Evolutionary conservation across 2,797 vertebrate species (phyloP), one percentile per base, ranked within the genome.

Genomic region (Catamblyrhynchus diadema): DNA sequence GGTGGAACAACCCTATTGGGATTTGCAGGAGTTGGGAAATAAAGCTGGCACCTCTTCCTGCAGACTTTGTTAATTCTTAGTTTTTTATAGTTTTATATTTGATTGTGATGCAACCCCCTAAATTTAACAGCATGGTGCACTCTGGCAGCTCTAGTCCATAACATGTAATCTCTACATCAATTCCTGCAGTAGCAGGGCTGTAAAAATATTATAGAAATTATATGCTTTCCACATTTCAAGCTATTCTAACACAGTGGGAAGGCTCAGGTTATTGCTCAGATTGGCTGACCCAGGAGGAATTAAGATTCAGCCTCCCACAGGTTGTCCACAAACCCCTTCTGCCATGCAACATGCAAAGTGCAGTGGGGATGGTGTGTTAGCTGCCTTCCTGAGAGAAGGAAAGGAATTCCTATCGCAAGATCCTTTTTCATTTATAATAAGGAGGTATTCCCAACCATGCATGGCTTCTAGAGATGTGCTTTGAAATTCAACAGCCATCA

Each of bases 91-190:
- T 2, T 84, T 61, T 53, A 16, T 47, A 39, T 39, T 70, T 85
- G 27, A 50, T 41, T 57, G 12, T 69, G 74, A 57, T 48, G 56
- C 12, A 78, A 30, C 2, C 14, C 21, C 7, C 33, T 64, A 33
- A 47, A 60, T 59, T 47, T 62, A 73, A n/a, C 14, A 25, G 16
- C 10, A 3, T 3, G 10, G 44, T 1, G 8, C 14, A 47, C 60
- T 17, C 15, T 37, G 64, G 48, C 17, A 45, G 35, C 24, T 78
- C 42, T 24, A 37, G 19, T 30, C 30, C 24, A 30, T 59, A 57
- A 28, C 54, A 30, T 0, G 0, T 10, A 14, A 53, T 48, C 5
- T 65, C 54, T 28, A 12, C 39, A 21, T 15, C 42, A 35, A 75
- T 23, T 54, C n/a, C 54, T 53, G 54, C 6, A 72, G 30, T 4